Evolutionary conservation across 1,140 invertebrate species (phyloP).

Genomic region (Drosophila setifemur): DNA sequence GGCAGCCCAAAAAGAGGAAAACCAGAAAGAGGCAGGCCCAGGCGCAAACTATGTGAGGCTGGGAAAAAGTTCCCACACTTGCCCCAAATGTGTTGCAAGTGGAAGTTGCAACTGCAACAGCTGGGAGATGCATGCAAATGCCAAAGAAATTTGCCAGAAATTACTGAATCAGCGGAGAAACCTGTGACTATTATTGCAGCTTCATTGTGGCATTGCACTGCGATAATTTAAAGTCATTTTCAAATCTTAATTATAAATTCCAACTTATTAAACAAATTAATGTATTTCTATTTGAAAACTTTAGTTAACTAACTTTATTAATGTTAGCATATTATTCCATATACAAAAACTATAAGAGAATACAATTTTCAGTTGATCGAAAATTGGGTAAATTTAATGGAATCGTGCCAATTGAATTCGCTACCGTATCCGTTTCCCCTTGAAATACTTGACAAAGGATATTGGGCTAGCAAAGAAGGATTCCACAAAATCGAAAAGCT

Average conservation of each 20-base stretch:
- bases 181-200: neutral
- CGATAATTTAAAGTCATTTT: neutral
- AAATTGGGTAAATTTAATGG: neutral
- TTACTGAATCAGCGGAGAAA: constrained; percentile 11
- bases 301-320: too few species aligned
- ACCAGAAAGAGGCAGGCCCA: constrained; percentile 28
- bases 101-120: too few species aligned
- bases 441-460: neutral
- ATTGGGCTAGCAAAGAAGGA: neutral
- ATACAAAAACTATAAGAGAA: neutral
- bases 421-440: neutral
- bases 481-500: neutral
- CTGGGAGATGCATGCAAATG: constrained; percentile 43
- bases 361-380: neutral
- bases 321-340: too few species aligned
- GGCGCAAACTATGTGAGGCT: constrained; percentile 32
- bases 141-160: constrained; percentile 56
- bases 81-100: constrained; percentile 69
- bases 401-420: neutral
- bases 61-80: constrained; percentile 67
- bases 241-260: too few species aligned
- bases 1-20: constrained; percentile 22
- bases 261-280: too few species aligned
- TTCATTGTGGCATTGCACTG: neutral
- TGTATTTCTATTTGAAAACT: too few species aligned